A percentile compares a stretch with the other conserved stretches of the same genome.
phyloP scores from a whole-genome alignment of 1,140 invertebrate species.

The Proales similis region DNA sequence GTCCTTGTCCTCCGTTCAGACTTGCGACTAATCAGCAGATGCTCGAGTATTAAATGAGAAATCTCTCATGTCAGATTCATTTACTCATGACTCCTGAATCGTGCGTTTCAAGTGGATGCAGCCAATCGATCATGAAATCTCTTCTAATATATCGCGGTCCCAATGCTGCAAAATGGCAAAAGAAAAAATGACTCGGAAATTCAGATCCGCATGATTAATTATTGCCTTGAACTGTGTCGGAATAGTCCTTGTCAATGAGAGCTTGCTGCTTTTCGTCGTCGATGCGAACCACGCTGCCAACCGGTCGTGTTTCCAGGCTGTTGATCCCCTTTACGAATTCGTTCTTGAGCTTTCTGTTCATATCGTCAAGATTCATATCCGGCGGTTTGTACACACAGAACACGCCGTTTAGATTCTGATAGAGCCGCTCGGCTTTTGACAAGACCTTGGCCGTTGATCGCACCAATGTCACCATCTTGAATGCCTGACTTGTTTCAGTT shows the following conservation, averaged over 20 bases:
- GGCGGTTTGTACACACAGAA: conserved; percentile 20
- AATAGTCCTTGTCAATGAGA: background rate
- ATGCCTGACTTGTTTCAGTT: too few relatives aligned
- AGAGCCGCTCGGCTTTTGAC: background rate
- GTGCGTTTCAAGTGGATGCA: conserved; percentile 3
- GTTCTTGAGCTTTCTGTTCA: conserved; percentile 2
- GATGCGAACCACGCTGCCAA: background rate
- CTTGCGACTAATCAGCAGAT: conserved; percentile 7
- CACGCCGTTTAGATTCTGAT: conserved; percentile 7
- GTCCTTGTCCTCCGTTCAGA: conserved; percentile 1
- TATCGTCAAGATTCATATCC: background rate
- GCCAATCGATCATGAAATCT: conserved; percentile 27
- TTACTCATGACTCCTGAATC: conserved; percentile 21
- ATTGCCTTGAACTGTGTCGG: conserved; percentile 11
- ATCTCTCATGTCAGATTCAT: background rate
- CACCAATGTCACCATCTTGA: too few relatives aligned
- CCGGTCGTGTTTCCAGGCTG: background rate
- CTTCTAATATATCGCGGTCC: conserved; percentile 19
- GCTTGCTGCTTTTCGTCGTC: background rate
- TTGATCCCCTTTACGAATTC: background rate
- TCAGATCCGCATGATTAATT: background rate
- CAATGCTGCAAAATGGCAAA: conserved; percentile 4
- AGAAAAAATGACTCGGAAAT: conserved; percentile 6
- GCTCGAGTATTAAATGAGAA: too few relatives aligned
- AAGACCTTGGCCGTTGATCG: background rate